Evolutionary conservation across 2,113 vertebrate genomes (phyloP).

Genomic region (Isichthys henryi): DNA sequence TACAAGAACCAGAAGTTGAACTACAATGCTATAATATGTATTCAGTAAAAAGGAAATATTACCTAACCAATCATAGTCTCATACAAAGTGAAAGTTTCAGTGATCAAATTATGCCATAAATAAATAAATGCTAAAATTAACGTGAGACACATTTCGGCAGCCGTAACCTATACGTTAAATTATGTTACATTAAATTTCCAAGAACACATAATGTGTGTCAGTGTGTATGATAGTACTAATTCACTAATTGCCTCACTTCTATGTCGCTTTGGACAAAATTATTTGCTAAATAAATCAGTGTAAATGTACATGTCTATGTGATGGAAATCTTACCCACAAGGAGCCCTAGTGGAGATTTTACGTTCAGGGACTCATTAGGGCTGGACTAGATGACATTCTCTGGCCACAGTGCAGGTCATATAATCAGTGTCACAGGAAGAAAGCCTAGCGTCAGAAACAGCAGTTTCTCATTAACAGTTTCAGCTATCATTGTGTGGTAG

Average conservation of each 20-base stretch:
- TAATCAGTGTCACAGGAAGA: background rate
- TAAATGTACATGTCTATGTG: background rate
- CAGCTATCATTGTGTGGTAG: background rate
- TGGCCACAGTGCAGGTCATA: background rate
- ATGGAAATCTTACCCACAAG: background rate
- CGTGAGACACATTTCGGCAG: background rate
- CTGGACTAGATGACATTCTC: background rate
- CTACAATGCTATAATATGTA: background rate
- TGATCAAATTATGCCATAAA: background rate
- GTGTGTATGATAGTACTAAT: background rate
- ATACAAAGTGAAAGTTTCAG: background rate
- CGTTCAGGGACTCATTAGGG: background rate
- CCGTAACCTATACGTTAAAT: background rate
- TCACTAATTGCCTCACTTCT: background rate
- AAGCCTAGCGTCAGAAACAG: background rate
- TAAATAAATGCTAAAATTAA: background rate
- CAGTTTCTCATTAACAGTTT: slow-evolving; percentile 7
- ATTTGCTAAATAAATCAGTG: background rate
- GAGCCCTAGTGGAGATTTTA: background rate
- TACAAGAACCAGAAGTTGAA: background rate
- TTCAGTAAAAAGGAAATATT: background rate
- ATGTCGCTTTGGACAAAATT: background rate
- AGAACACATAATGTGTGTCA: background rate
- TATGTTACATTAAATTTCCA: background rate
- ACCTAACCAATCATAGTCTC: background rate